Percentiles rank a stretch among this genome's conserved stretches.
Conservation (phyloP, 1,140 invertebrate genomes). For the Sitobion miscanthi region DNA sequence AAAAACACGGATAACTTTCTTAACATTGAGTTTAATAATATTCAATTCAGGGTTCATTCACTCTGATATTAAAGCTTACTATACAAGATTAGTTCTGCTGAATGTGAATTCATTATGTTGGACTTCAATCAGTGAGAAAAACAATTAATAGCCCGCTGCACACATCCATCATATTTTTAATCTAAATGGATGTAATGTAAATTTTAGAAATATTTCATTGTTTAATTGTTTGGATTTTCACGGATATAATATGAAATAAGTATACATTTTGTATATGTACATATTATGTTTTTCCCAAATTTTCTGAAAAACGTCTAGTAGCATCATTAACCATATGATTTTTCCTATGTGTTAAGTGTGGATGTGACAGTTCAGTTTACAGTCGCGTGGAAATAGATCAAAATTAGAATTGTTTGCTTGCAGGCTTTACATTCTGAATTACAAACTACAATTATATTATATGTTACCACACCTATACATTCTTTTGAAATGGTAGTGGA, state of each 20-base stretch:
- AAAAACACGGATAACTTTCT: neutral
- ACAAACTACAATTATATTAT: neutral
- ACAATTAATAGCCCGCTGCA: neutral
- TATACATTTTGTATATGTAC: neutral
- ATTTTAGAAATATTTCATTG: too few species aligned
- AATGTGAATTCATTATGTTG: neutral
- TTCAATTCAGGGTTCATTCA: neutral
- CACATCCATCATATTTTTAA: too few species aligned
- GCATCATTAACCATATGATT: neutral
- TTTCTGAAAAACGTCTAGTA: neutral
- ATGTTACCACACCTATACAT: constrained; percentile 24
- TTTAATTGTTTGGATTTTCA: too few species aligned
- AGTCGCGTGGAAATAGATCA: neutral
- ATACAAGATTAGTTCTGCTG: neutral
- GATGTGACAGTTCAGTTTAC: neutral
- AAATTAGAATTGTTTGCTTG: neutral
- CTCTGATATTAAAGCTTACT: neutral
- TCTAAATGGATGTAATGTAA: too few species aligned
- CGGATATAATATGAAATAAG: too few species aligned
- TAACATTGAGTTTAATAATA: neutral
- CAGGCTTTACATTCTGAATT: neutral
- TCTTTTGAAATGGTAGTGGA: constrained; percentile 17
- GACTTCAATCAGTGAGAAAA: neutral
- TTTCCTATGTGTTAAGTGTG: neutral
- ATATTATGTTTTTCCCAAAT: neutral